These are phyloP conservation scores for Stenodema calcarata DNA, from an alignment of 2,888 invertebrate genomes.

Conservation along the genomic window DNA sequence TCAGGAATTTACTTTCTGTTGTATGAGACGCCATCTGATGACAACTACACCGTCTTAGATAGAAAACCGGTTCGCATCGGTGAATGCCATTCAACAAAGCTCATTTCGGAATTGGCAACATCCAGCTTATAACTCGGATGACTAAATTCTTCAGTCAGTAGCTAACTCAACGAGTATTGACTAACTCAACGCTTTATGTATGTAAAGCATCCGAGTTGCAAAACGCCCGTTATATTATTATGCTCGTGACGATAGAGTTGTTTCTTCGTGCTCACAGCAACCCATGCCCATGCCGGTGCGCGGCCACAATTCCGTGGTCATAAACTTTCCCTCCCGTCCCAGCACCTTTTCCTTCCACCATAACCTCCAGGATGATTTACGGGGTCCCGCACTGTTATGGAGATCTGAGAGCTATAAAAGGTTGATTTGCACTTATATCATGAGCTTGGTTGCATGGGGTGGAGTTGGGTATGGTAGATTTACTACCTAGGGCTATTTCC, in stretches of 20 bases:
- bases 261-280: slow-evolving; percentile 8
- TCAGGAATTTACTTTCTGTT: too few species aligned
- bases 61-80: too few species aligned
- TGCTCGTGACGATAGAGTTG: slow-evolving; percentile 27
- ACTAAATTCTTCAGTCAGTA: background rate
- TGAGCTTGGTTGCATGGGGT: slow-evolving; percentile 22
- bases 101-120: too few species aligned
- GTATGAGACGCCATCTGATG: too few species aligned
- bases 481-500: slow-evolving; percentile 36
- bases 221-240: background rate
- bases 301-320: slow-evolving; percentile 39
- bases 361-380: slow-evolving; percentile 42
- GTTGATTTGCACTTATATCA: slow-evolving; percentile 51
- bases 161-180: background rate
- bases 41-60: too few species aligned
- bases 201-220: background rate
- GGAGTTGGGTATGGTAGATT: slow-evolving; percentile 24
- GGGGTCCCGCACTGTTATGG: slow-evolving; percentile 46
- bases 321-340: slow-evolving; percentile 23
- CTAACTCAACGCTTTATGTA: background rate
- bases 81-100: too few species aligned
- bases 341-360: slow-evolving; percentile 37
- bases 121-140: background rate
- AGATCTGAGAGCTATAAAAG: slow-evolving; percentile 49
- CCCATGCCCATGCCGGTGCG: background rate